Percentiles rank a stretch among this genome's conserved stretches.
Evolutionary conservation across 2,113 vertebrate genomes (phyloP).

Genomic region (Gulo gulo): DNA sequence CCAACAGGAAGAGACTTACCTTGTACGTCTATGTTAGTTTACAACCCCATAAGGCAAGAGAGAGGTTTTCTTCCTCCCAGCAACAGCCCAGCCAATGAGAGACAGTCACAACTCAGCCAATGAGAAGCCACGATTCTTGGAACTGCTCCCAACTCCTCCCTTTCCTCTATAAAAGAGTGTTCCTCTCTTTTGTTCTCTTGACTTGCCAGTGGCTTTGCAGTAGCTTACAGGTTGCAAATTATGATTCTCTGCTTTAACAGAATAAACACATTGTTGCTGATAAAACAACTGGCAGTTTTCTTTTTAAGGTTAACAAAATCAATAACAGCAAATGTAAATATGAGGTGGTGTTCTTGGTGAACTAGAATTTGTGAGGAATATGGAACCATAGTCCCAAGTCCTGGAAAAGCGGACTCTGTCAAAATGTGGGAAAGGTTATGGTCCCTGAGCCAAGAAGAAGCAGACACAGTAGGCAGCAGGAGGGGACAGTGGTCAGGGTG

Average conservation of each 20-base stretch:
- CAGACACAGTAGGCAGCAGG: not conserved
- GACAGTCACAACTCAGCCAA: not conserved
- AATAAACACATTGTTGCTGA: not conserved
- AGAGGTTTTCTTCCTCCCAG: not conserved
- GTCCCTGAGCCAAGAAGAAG: not conserved
- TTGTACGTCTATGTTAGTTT: not conserved
- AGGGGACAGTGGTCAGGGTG: too few species aligned
- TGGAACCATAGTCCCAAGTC: not conserved
- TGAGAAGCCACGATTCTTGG: not conserved
- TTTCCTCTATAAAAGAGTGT: not conserved
- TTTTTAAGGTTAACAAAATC: not conserved
- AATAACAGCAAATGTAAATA: not conserved
- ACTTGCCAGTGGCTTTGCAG: not conserved
- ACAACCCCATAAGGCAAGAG: not conserved
- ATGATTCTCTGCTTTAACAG: not conserved
- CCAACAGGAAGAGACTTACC: not conserved
- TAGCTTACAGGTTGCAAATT: not conserved
- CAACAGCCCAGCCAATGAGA: not conserved
- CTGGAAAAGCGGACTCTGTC: not conserved
- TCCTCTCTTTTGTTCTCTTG: not conserved
- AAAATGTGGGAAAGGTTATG: not conserved
- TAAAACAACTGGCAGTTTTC: not conserved
- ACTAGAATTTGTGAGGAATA: not conserved
- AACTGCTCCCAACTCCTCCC: not conserved
- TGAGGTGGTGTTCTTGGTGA: not conserved